Base-by-base conservation (phyloP, 2,888 invertebrate species). In the Ephialtes manifestator region DNA sequence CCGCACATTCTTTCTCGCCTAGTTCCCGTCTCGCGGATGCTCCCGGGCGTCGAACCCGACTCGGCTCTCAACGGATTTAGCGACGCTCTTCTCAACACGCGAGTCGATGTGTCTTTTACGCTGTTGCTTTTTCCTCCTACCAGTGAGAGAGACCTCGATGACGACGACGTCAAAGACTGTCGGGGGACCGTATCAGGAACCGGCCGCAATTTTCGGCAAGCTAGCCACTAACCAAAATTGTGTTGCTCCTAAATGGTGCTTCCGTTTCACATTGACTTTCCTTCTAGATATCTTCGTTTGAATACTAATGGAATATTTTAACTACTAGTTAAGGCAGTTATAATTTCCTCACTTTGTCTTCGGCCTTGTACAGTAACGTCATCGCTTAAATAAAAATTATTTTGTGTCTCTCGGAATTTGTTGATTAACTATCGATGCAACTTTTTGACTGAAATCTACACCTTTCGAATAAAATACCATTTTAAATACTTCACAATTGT, bases 21-120 rank as follows among this genome's bases (percentile, higher is more conserved):
- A 48, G 68, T 82, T 81, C 71, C 63, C 70, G 60, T 48, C 71
- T 60, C 63, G 51, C 77, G 83, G 72, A 83, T 72, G 76, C 78
- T 86, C 81, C 76, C 51, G 86, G 86, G 35, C 84, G 80, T 79
- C 84, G 86, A 86, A 86, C 86, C 68, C 84, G 78, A 65, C 68
- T 75, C 75, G 80, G 74, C 86, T 71, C 75, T 60, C 28, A 65
- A 75, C 63, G 82, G 83, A 86, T 86, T 84, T 81, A 81, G 83
- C 84, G 81, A 65, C 74, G 65, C n/a, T 65, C 58, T 75, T 55
- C n/a, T 48, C 58, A 43, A 39, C 31, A 15, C 51, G 24, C 31
- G 51, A 15, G 46, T n/a, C n/a, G n/a, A n/a, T 67, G 63, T 58
- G 53, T 55, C 35, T 46, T 20, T 68, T 65, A 20, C 60, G 70